Conservation (phyloP, 2,797 vertebrate species). For the Sphenodon punctatus region DNA sequence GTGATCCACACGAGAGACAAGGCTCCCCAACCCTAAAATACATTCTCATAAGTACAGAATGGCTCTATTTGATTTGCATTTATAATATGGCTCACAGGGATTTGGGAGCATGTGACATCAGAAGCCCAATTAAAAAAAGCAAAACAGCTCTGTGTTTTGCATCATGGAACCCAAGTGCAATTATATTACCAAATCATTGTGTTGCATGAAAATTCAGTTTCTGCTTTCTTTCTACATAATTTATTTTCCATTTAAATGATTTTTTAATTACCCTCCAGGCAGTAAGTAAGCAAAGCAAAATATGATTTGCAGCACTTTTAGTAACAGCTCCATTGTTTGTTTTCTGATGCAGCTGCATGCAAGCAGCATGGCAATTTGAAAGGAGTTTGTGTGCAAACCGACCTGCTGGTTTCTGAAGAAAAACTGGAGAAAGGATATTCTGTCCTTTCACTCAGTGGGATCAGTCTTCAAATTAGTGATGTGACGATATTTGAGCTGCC, state of each 20-base stretch:
- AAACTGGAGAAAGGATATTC: not conserved
- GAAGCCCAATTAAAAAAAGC: constrained; percentile 19
- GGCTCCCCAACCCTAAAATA: too few relatives aligned
- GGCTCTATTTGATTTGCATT: not conserved
- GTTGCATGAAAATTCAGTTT: constrained; percentile 54
- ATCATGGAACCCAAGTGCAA: constrained; percentile 9
- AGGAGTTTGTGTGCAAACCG: constrained; percentile 12
- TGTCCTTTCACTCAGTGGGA: not conserved
- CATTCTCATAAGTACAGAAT: not conserved
- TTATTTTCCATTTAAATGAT: constrained; percentile 55
- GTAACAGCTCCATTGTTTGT: constrained; percentile 41
- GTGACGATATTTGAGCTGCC: too few relatives aligned
- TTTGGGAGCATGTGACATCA: not conserved
- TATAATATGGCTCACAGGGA: constrained; percentile 8
- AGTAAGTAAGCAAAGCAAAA: constrained; percentile 40
- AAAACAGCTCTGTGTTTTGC: constrained; percentile 21
- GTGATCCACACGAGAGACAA: too few relatives aligned
- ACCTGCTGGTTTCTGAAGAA: not conserved
- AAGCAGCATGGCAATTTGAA: not conserved
- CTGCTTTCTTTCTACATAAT: constrained; percentile 48
- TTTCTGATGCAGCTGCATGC: constrained; percentile 18
- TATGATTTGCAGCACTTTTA: constrained; percentile 41
- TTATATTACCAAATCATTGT: constrained; percentile 26
- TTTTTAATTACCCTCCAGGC: constrained; percentile 57
- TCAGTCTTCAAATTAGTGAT: too few relatives aligned